Evolutionary conservation across 2,797 vertebrate species (phyloP), one percentile per base, ranked within the genome.

Genomic region (Luscinia luscinia): DNA sequence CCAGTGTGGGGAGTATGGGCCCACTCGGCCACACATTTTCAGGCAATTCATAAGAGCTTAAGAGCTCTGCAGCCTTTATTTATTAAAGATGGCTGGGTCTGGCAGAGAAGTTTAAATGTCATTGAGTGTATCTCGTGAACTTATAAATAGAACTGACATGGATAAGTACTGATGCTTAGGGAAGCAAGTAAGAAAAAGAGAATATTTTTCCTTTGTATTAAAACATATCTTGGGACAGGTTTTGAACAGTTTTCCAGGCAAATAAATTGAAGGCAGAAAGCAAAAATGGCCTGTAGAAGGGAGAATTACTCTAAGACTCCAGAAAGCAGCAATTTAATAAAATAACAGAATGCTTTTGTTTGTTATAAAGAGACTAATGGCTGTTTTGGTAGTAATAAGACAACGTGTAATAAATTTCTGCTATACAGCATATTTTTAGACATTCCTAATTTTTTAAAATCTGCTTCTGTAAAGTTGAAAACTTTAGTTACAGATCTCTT

Each of bases 241-340:
- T 94, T 94, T 74, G n/a, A 91, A 90, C 52, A 90, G 57, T 48
- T 91, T 91, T 96, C 70, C 34, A 82, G 45, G 59, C 55, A 82
- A 87, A 88, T 66, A 90, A 88, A 82, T 55, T 86, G 74, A 87
- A 89, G 40, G 59, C 46, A 89, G 66, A 90, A 93, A 91, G 51
- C 20, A 79, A 89, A 93, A 90, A 86, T 27, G 49, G 55, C 45
- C 40, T 46, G 15, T 36, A 72, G 48, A 87, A 94, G 23, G 46
- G 24, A 93, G 55, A 91, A 92, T 67, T 45, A 83, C 40, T 84
- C 13, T 75, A 34, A 34, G 59, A 52, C 84, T 88, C 54, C 63
- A 90, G 69, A 90, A 91, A 92, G 57, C 67, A 81, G 51, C 54
- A 82, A 74, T 41, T 72, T 34, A 34, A 34, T 34, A 34, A 34